phyloP scores from a whole-genome alignment of 2,888 invertebrate genomes.

The Sinotaia quadrata region DNA sequence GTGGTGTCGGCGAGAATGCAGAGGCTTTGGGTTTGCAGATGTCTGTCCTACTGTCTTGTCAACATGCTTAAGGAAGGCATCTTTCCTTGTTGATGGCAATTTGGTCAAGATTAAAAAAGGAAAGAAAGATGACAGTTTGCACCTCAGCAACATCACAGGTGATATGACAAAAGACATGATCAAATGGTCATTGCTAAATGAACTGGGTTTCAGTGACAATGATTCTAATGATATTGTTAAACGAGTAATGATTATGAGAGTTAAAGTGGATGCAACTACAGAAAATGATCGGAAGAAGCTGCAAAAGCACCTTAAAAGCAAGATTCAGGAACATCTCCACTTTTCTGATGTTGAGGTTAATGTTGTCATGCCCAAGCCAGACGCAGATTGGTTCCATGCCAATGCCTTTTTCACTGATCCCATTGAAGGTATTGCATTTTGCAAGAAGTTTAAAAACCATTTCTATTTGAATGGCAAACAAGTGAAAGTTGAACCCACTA shows the following conservation, averaged over 20 bases:
- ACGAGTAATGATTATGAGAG: background rate
- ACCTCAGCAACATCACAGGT: background rate
- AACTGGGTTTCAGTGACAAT: background rate
- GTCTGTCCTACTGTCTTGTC: conserved; percentile 14
- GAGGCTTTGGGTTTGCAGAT: conserved; percentile 31
- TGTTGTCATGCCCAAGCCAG: background rate
- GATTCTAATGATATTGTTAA: background rate
- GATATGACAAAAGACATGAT: conserved; percentile 2
- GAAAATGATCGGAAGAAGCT: background rate
- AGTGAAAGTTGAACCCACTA: conserved; percentile 28
- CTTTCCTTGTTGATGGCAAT: background rate
- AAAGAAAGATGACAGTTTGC: conserved; percentile 3
- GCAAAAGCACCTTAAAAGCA: background rate
- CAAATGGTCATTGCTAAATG: conserved; percentile 11
- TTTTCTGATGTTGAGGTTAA: conserved; percentile 7
- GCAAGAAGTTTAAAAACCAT: background rate
- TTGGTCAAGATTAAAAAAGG: background rate
- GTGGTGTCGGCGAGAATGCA: conserved; percentile 51
- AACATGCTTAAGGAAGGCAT: background rate
- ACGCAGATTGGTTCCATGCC: background rate
- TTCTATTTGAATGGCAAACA: background rate
- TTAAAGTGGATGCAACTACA: conserved; percentile 5
- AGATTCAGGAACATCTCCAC: background rate
- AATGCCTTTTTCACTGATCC: conserved; percentile 28
- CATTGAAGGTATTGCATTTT: conserved; percentile 27